phyloP scores from a whole-genome alignment of 2,113 vertebrate genomes.

The Verasper variegatus region DNA sequence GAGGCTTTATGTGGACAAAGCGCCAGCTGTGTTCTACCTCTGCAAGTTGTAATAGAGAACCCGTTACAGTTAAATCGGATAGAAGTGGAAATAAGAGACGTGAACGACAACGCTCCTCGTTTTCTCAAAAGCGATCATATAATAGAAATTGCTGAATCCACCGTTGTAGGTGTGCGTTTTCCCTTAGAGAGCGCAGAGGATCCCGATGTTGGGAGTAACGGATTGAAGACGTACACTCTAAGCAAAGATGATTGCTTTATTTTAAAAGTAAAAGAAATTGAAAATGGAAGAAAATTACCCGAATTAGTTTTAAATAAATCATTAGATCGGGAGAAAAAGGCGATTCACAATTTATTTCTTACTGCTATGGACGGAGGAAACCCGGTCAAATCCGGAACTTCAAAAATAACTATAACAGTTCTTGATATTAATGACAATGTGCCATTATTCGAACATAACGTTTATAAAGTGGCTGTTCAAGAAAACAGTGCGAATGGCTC shows the following conservation, averaged over 20 bases:
- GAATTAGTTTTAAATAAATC: constrained; percentile 78
- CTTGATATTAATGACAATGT: constrained; percentile 89
- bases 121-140: constrained; percentile 74
- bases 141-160: constrained; percentile 82
- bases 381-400: constrained; percentile 62
- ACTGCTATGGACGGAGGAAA: constrained; percentile 79
- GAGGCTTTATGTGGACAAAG: constrained; percentile 86
- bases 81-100: constrained; percentile 85
- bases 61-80: constrained; percentile 83
- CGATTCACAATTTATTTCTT: constrained; percentile 62
- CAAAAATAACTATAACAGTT: constrained; percentile 64
- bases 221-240: constrained; percentile 67
- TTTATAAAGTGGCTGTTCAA: constrained; percentile 45
- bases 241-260: constrained; percentile 74
- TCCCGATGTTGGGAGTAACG: constrained; percentile 72
- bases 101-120: constrained; percentile 86
- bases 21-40: constrained; percentile 80
- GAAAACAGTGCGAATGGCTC: constrained; percentile 52
- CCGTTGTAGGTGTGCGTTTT: constrained; percentile 76
- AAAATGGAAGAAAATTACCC: constrained; percentile 67
- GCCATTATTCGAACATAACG: constrained; percentile 79
- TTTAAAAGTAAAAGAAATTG: constrained; percentile 73
- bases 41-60: constrained; percentile 84
- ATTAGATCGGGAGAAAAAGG: constrained; percentile 78
- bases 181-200: constrained; percentile 75